phyloP scores from a whole-genome alignment of 2,888 invertebrate genomes.

The Drosophila formosana region DNA sequence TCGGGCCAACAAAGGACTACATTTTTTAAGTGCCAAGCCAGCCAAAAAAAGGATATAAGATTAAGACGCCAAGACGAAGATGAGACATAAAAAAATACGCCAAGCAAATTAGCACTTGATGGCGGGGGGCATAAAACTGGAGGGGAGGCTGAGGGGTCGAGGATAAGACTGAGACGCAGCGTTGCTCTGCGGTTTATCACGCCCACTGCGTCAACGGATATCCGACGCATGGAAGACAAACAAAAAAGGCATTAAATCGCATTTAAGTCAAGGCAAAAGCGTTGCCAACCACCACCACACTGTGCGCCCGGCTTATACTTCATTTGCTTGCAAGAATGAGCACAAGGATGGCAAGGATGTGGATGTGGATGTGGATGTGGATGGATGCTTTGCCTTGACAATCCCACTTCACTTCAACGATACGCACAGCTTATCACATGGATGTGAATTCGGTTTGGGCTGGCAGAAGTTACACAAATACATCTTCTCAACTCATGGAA shows the following conservation, averaged over 20 bases:
- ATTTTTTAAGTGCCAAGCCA: constrained; percentile 75
- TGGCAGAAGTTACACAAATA: constrained; percentile 9
- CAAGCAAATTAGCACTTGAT: constrained; percentile 78
- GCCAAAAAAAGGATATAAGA: constrained; percentile 74
- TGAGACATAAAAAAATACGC: constrained; percentile 70
- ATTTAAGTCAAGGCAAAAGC: constrained; percentile 74
- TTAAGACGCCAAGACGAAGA: constrained; percentile 71
- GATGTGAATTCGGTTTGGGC: constrained; percentile 7
- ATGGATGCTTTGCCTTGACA: constrained; percentile 21
- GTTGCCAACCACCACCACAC: constrained; percentile 23
- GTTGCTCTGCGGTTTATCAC: constrained; percentile 69
- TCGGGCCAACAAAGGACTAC: constrained; percentile 75
- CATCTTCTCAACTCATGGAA: constrained; percentile 9
- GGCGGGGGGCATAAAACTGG: constrained; percentile 20
- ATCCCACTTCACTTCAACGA: constrained; percentile 39
- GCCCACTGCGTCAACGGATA: constrained; percentile 76
- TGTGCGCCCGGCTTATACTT: constrained; percentile 49
- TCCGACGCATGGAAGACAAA: constrained; percentile 81
- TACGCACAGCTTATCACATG: constrained; percentile 44
- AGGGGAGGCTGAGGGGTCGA: constrained; percentile 22
- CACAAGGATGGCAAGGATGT: constrained; percentile 36
- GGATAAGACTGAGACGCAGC: constrained; percentile 34
- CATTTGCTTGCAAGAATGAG: constrained; percentile 44
- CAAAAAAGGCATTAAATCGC: constrained; percentile 83
- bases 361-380: constrained; percentile 25